Base-by-base conservation (phyloP, 2,113 vertebrate genomes). In the Oryzias celebensis region DNA sequence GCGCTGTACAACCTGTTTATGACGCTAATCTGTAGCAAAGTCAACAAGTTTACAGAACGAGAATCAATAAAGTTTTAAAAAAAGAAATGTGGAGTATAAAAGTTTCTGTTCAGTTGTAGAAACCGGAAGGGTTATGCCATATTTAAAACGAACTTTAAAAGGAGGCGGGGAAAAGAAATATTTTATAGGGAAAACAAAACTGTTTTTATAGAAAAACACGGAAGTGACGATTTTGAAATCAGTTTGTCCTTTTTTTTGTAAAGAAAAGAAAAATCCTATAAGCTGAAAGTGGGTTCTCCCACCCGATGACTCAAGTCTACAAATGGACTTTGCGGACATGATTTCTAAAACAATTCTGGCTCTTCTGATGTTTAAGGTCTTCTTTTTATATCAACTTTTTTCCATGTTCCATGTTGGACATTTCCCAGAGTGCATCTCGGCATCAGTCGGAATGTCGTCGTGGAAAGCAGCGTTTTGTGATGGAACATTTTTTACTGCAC, bases 1-100 rank as follows among this genome's bases (percentile, higher is more conserved):
- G 80, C 58, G 70, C 65, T 62, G 23, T 71, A 28, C 44, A 52
- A 71, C 62, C 53, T 81, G 51, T 71, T 48, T 74, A 52, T 60
- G 18, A 59, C 31, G 51, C 42, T 80, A 66, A 70, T 44, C 18
- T 51, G 72, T n/a, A 55, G 54, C 68, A 43, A 73, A 73, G 23
- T 46, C 71, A 78, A 58, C 60, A 73, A 69, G 7, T 56, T 55
- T 62, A 82, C 54, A 51, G 53, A 51, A 75, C 65, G 41, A 62
- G 74, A 77, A 76, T 15, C 68, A 87, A 89, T 88, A 84, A 85
- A 87, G 83, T 74, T 48, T 48, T 18, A 17, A 48, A 48, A 48
- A 48, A 36, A 43, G 55, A 28, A 28, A 22, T 70, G n/a, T 28
- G 26, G 26, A 28, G 1, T 28, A 4, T 28, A 28, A 3, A 5